Evolutionary conservation across 64 coral and sea anemone species (phyloP), one percentile per base, ranked within the genome.

Genomic region (Porites australiensis): DNA sequence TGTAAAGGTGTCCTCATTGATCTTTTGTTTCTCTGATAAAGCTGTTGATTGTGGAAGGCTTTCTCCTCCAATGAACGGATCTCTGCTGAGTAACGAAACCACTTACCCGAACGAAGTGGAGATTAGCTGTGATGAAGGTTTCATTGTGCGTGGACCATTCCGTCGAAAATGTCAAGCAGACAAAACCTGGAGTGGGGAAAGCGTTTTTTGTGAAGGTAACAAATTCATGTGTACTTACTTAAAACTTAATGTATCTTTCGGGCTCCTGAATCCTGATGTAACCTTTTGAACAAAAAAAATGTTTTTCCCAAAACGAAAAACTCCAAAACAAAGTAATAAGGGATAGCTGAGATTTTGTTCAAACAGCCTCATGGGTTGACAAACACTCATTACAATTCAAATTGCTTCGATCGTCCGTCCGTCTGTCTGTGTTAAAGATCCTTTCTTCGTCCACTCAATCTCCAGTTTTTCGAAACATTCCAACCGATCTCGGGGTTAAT

Each of bases 11-110:
- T 0, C 6, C 27, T 37, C 27, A 37, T 37, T 60, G 3, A 2
- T 14, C 54, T 60, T 58, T 53, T 15, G 1, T 27, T 58, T 80
- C 55, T 58, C 23, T 59, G n/a, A 20, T 44, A 11, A 20, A 93
- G 91, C 91, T 3, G 82, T 87, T 70, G 82, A 95, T 15, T 95
- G 94, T 22, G 64, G 88, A 50, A 67, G 45, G 49, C 82, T 95
- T 11, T 19, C 23, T 66, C 13, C 22, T 11, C 94, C 94, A 27
- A 44, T 51, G 82, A 95, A 95, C 51, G 89, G 89, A 12, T 88
- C 94, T 6, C 6, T 89, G 44, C 19, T 50, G 3, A 86, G 86
- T 18, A 44, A 58, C 37, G 54, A 82, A 59, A 94, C 86, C 6
- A 89, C 69, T 5, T 94, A 74, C 61, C 92, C 92, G 14, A 86